Evolutionary conservation across 2,113 vertebrate species (phyloP), one percentile per base, ranked within the genome.

Genomic region (Mus pahari): DNA sequence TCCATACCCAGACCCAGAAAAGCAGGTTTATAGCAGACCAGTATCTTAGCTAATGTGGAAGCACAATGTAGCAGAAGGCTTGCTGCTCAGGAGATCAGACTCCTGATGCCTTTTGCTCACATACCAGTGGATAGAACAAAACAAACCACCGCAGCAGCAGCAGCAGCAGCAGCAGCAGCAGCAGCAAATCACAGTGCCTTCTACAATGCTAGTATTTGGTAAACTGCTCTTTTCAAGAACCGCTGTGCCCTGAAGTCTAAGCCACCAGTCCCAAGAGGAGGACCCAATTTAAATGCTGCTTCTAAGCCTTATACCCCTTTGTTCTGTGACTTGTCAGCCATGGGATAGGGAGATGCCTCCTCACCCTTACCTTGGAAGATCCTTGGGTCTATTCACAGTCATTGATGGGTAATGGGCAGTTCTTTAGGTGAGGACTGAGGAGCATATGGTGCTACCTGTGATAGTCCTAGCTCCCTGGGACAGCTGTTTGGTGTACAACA

Each of bases 401-500:
- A 22, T 70, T 86, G 81, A 10, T 84, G 55, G 60, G 42, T 89
- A 94, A 89, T 66, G 86, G 39, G 62, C 77, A 89, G 20, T 89
- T 94, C 14, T 78, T 96, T 92, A 58, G 77, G 64, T 74, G 81
- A 94, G 68, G 39, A 66, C 19, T 64, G 83, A 91, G 86, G 66
- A 94, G 33, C 73, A 74, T 93, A 79, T 75, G 62, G 79, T 92
- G 78, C n/a, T 90, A 96, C 79, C 87, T 93, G 42, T 70, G 53
- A 89, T 90, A 91, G 89, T 74, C 94, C 78, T 84, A 33, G 68
- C 91, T 96, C 68, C 62, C 70, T 81, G 48, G 78, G 81, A 96
- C 55, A 86, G n/a, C 55, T 96, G 45, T 90, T 96, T 64, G 70
- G 73, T 96, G 70, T 96, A 74, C 78, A 94, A 89, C 50, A 91